Evolutionary conservation across 1,140 invertebrate genomes (phyloP).

Genomic region (Tachypleus tridentatus): DNA sequence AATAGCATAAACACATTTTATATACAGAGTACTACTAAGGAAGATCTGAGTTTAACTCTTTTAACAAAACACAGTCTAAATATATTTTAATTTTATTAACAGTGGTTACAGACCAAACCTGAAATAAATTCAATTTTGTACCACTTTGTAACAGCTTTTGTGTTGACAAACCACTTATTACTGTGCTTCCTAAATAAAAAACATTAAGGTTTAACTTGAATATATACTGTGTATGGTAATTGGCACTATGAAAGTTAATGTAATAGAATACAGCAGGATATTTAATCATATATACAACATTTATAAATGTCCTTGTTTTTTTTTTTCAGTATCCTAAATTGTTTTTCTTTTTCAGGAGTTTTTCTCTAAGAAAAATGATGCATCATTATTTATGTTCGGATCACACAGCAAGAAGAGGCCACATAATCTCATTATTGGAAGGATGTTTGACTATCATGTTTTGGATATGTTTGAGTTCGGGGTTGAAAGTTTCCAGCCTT

Average conservation of each 20-base stretch:
- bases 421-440: conserved; percentile 72
- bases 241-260: conserved; percentile 12
- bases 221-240: background rate
- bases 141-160: no score
- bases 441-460: conserved; percentile 77
- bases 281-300: conserved; percentile 66
- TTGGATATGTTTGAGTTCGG: conserved; percentile 96
- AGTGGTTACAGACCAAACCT: no score
- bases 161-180: no score
- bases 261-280: conserved; percentile 68
- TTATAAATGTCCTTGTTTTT: no score
- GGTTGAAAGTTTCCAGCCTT: conserved; percentile 62
- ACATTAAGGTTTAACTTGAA: no score
- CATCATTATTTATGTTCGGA: conserved; percentile 76
- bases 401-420: conserved; percentile 91
- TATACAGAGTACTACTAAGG: no score
- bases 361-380: conserved; percentile 72
- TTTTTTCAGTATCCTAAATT: background rate
- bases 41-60: no score
- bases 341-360: conserved; percentile 49
- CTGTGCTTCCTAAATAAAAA: no score
- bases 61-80: no score
- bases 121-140: no score
- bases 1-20: no score
- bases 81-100: no score